Conservation (phyloP, 2,113 vertebrate genomes). For the Daubentonia madagascariensis region DNA sequence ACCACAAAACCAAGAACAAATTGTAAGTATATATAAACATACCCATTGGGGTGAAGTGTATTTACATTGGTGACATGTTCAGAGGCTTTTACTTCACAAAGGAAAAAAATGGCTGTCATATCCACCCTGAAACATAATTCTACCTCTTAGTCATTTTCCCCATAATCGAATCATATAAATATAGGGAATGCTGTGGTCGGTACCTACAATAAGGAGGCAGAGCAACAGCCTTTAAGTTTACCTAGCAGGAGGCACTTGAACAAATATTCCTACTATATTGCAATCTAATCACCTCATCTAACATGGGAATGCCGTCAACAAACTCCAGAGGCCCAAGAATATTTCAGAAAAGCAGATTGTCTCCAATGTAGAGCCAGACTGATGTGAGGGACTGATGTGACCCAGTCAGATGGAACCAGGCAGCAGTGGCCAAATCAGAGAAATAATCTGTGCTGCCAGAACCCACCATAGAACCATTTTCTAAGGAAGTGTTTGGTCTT, state of each 20-base stretch:
- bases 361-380: neutral
- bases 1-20: slow-evolving; percentile 91
- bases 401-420: neutral
- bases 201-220: neutral
- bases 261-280: neutral
- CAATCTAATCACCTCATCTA: neutral
- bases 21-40: slow-evolving; percentile 83
- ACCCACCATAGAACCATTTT: neutral
- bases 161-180: neutral
- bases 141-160: neutral
- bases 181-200: neutral
- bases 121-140: neutral
- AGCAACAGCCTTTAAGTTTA: neutral
- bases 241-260: neutral
- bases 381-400: neutral
- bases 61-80: neutral
- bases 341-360: neutral
- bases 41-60: neutral
- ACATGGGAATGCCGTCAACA: neutral
- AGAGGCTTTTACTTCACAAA: neutral
- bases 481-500: neutral
- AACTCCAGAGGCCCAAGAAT: neutral
- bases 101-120: neutral
- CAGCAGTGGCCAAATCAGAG: neutral
- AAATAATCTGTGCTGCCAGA: neutral